These are phyloP conservation scores for Peromyscus melanophrys DNA, from an alignment of 2,797 vertebrate species.

Conservation along the genomic window DNA sequence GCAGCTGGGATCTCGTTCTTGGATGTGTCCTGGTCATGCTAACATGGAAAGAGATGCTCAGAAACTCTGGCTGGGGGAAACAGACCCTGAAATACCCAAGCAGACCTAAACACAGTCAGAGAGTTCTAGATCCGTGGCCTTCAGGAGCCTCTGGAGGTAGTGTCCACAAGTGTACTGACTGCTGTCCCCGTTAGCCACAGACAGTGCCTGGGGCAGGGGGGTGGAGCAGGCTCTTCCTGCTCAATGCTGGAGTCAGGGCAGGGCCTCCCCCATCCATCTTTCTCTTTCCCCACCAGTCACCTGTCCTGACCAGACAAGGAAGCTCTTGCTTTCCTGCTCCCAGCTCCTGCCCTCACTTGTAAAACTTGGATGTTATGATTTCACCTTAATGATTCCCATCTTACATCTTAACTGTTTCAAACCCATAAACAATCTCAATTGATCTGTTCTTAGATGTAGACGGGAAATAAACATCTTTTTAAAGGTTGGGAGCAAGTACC, in stretches of 20 bases:
- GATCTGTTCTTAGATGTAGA: too few species aligned
- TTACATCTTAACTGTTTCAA: background rate
- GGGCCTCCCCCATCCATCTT: fast-evolving
- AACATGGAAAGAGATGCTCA: fast-evolving
- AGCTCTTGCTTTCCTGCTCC: background rate
- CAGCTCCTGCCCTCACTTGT: background rate
- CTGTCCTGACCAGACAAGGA: background rate
- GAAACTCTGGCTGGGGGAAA: background rate
- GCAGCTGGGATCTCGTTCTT: background rate
- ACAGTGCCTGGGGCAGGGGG: background rate
- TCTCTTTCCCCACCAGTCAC: fast-evolving
- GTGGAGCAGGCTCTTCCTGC: background rate
- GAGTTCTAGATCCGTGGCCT: background rate
- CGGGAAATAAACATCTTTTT: background rate
- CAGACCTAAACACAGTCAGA: background rate
- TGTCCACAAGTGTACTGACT: fast-evolving
- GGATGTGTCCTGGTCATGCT: fast-evolving
- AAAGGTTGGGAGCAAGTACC: fast-evolving
- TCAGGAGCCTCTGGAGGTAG: background rate
- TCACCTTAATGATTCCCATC: background rate
- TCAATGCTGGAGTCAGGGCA: background rate
- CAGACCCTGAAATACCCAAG: background rate
- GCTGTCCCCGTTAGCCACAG: background rate
- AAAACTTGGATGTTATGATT: background rate
- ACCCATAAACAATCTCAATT: background rate